Evolutionary conservation across 2,888 invertebrate species (phyloP).

Genomic region (Cataglyphis livida): DNA sequence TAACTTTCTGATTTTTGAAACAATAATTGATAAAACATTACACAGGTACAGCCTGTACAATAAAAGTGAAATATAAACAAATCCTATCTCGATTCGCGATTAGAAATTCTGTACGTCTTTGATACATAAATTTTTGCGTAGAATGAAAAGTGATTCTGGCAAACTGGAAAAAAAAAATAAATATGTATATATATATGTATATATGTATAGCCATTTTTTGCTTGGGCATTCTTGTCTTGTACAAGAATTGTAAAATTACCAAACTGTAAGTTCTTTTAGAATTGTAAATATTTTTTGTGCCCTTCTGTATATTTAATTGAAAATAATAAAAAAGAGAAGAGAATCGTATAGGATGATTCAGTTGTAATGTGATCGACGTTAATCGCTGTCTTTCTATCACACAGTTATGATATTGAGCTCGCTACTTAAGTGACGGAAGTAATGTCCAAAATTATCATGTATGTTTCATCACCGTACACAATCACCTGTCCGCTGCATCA

Average conservation of each 20-base stretch:
- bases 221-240: conserved; percentile 60
- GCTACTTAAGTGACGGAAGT: conserved; percentile 73
- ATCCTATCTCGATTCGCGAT: conserved; percentile 56
- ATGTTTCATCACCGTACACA: conserved; percentile 85
- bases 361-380: conserved; percentile 63
- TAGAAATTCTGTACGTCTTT: conserved; percentile 73
- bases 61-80: conserved; percentile 60
- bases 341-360: conserved; percentile 59
- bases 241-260: conserved; percentile 61
- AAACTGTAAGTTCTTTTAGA: conserved; percentile 63
- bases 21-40: conserved; percentile 61
- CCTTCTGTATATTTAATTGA: conserved; percentile 64
- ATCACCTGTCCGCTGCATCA: conserved; percentile 81
- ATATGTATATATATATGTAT: conserved; percentile 9
- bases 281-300: conserved; percentile 60
- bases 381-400: conserved; percentile 69
- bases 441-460: conserved; percentile 69
- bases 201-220: conserved; percentile 57
- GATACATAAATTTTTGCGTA: conserved; percentile 68
- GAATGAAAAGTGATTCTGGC: conserved; percentile 63
- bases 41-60: conserved; percentile 61
- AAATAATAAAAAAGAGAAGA: conserved; percentile 43
- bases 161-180: conserved; percentile 51
- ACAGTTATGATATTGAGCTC: conserved; percentile 75
- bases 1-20: conserved; percentile 22